phyloP scores from a whole-genome alignment of 1,140 invertebrate genomes.

The Drosophila teissieri region DNA sequence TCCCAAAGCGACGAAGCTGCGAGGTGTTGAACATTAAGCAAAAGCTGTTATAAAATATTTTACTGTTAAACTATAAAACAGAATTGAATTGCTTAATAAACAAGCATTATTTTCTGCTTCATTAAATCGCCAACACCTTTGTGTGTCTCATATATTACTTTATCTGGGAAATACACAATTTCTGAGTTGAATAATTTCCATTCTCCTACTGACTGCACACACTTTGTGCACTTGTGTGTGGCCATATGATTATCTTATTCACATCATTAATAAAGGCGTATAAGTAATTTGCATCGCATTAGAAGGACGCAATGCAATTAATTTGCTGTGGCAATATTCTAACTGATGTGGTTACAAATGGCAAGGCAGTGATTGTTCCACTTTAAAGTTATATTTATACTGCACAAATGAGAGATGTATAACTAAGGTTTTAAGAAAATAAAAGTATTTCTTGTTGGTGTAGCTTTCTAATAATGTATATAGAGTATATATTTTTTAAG shows the following conservation, averaged over 20 bases:
- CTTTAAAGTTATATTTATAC: neutral
- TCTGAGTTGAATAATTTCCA: neutral
- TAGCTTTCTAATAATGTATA: no score
- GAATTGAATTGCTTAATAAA: neutral
- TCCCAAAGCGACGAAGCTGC: no score
- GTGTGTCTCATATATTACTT: neutral
- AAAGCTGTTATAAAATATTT: no score
- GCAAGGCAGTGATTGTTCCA: no score
- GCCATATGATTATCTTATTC: neutral
- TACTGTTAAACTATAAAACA: no score
- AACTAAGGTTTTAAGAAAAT: no score
- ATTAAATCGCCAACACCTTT: neutral
- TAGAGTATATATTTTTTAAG: no score
- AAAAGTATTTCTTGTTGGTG: no score
- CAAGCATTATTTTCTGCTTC: no score
- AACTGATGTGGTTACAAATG: neutral
- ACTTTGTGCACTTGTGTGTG: neutral
- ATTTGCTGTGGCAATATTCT: neutral
- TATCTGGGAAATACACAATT: neutral
- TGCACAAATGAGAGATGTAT: no score
- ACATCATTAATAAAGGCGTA: neutral
- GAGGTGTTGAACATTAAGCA: no score
- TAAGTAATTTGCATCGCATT: neutral
- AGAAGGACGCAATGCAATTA: neutral
- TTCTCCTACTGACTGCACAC: neutral